These are phyloP conservation scores for Acronicta aceris DNA, from an alignment of 2,888 invertebrate genomes.

Conservation along the genomic window DNA sequence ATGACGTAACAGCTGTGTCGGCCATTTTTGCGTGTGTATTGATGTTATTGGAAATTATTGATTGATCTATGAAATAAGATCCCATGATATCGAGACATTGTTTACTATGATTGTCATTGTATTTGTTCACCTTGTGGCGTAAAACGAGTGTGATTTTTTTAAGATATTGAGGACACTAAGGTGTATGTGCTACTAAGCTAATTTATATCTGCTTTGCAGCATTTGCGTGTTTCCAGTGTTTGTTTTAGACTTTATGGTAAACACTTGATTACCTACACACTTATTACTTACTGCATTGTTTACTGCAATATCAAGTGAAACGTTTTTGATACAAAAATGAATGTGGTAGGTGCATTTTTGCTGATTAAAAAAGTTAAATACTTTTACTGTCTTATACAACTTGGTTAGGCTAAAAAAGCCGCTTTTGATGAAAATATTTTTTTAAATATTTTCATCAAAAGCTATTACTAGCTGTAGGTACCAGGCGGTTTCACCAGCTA, in stretches of 20 bases:
- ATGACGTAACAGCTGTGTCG: constrained; percentile 31
- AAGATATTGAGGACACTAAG: constrained; percentile 37
- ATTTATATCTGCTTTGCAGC: constrained; percentile 8
- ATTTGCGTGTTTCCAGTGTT: constrained; percentile 12
- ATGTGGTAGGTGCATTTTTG: not conserved
- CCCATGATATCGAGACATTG: constrained; percentile 61
- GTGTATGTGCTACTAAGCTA: constrained; percentile 30
- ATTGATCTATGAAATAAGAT: constrained; percentile 65
- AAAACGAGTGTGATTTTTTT: constrained; percentile 44
- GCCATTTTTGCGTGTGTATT: constrained; percentile 41
- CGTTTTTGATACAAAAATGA: not conserved
- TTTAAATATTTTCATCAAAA: too few relatives aligned
- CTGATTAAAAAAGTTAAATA: not conserved
- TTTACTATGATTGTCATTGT: constrained; percentile 54
- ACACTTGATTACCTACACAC: not conserved
- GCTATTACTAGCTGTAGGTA: too few relatives aligned
- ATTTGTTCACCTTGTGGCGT: constrained; percentile 28
- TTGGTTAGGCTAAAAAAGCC: too few relatives aligned
- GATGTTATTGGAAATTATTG: constrained; percentile 56
- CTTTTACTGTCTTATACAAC: not conserved
- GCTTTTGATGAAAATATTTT: too few relatives aligned
- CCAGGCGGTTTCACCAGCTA: too few relatives aligned
- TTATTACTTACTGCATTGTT: constrained; percentile 5
- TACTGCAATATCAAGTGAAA: not conserved
- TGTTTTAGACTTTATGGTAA: constrained; percentile 18